Evolutionary conservation across 37 sponge, comb jelly and placozoan genomes (phyloP).

Genomic region (Beroe ovata): DNA sequence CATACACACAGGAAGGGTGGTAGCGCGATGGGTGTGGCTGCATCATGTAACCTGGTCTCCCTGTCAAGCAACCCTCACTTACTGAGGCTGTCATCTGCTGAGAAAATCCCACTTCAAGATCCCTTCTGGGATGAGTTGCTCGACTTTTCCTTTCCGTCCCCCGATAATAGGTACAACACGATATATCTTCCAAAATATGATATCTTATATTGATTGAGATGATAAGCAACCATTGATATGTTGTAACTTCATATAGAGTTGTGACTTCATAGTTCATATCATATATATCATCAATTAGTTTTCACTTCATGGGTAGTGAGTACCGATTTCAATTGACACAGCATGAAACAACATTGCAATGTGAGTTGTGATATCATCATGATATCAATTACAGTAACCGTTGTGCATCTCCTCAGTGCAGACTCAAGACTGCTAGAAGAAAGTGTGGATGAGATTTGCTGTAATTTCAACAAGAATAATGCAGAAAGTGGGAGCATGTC

Average conservation of each 20-base stretch:
- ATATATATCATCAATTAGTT: too few relatives aligned
- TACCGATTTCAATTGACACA: too few relatives aligned
- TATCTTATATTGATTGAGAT: too few relatives aligned
- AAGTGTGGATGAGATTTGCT: slow-evolving; percentile 22
- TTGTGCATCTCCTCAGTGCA: slow-evolving; percentile 51
- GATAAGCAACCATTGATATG: too few relatives aligned
- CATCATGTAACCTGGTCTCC: slow-evolving; percentile 39
- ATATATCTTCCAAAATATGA: too few relatives aligned
- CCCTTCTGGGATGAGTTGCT: slow-evolving; percentile 45
- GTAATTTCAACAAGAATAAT: slow-evolving; percentile 18
- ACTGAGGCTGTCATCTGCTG: background rate
- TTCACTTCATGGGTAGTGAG: too few relatives aligned
- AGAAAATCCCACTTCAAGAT: slow-evolving; percentile 28
- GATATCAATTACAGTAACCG: too few relatives aligned
- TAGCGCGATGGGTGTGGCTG: slow-evolving; percentile 7
- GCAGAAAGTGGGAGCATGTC: slow-evolving; percentile 32
- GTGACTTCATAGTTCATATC: too few relatives aligned
- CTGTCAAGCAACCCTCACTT: slow-evolving; percentile 17
- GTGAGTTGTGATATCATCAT: too few relatives aligned
- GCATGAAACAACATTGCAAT: background rate
- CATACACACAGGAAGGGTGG: too few relatives aligned
- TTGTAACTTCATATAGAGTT: too few relatives aligned
- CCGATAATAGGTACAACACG: slow-evolving; percentile 62
- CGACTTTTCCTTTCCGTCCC: slow-evolving; percentile 35
- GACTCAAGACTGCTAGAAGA: slow-evolving; percentile 46